Conservation (phyloP, 1,140 invertebrate genomes). For the Tetragnatha versicolor region DNA sequence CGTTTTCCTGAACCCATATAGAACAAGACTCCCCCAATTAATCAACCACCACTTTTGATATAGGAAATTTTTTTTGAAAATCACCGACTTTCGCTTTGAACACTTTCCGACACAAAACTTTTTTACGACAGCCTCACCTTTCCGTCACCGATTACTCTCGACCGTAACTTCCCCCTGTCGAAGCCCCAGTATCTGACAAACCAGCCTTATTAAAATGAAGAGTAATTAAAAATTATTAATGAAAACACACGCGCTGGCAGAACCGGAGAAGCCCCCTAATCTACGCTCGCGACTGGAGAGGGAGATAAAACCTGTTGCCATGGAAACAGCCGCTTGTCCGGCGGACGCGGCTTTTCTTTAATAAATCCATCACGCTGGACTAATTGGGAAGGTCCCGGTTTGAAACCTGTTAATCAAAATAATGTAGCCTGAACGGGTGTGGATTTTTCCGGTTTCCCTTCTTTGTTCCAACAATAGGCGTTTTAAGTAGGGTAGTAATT, state of each 20-base stretch:
- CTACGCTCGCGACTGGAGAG: background rate
- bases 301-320: slow-evolving; percentile 11
- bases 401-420: background rate
- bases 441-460: too few relatives aligned
- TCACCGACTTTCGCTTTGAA: too few relatives aligned
- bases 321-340: slow-evolving; percentile 40
- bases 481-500: too few relatives aligned
- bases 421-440: too few relatives aligned
- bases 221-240: slow-evolving; percentile 55
- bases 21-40: too few relatives aligned
- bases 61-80: too few relatives aligned
- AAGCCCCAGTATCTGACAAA: background rate
- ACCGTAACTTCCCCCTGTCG: background rate
- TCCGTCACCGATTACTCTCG: background rate
- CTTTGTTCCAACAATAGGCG: too few relatives aligned
- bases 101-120: too few relatives aligned
- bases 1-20: too few relatives aligned
- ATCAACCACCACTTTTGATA: too few relatives aligned
- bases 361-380: slow-evolving; percentile 3
- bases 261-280: slow-evolving; percentile 28
- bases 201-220: slow-evolving; percentile 44
- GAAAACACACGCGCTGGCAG: slow-evolving; percentile 30
- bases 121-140: background rate
- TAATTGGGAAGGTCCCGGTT: background rate
- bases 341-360: background rate